These are phyloP conservation scores for Seriola quinqueradiata DNA, from an alignment of 2,113 vertebrate species.

Conservation along the genomic window DNA sequence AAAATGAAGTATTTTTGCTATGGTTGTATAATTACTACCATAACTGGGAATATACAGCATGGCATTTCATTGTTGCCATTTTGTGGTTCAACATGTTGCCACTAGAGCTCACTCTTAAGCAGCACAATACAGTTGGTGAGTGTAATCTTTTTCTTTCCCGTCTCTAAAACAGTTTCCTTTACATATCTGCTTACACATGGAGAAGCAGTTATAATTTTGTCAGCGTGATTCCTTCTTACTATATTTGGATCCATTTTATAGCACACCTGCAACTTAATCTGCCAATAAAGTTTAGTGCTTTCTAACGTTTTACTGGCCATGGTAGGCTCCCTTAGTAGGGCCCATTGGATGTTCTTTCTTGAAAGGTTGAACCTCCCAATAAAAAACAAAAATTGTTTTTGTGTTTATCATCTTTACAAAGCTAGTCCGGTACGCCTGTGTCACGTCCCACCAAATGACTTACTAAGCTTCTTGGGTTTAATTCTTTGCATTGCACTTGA, in stretches of 20 bases:
- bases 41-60: background rate
- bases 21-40: background rate
- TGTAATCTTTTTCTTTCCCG: conserved; percentile 42
- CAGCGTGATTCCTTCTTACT: conserved; percentile 48
- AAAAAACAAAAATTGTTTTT: conserved; percentile 10
- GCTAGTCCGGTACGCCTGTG: background rate
- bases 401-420: conserved; percentile 37
- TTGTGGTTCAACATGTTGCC: conserved; percentile 77
- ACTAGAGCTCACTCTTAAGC: conserved; percentile 87
- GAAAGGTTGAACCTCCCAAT: conserved; percentile 2
- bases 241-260: conserved; percentile 70
- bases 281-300: conserved; percentile 58
- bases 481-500: conserved; percentile 25
- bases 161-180: conserved; percentile 57
- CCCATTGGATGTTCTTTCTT: conserved; percentile 16
- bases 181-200: conserved; percentile 67
- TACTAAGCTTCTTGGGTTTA: conserved; percentile 21
- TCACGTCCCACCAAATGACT: conserved; percentile 30
- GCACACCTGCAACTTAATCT: conserved; percentile 38
- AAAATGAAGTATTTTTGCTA: background rate
- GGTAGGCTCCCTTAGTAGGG: conserved; percentile 1
- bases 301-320: conserved; percentile 45
- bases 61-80: conserved; percentile 14
- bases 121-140: conserved; percentile 67
- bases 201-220: conserved; percentile 61